Conservation (phyloP, 2,888 invertebrate species). For the Blera fallax region DNA sequence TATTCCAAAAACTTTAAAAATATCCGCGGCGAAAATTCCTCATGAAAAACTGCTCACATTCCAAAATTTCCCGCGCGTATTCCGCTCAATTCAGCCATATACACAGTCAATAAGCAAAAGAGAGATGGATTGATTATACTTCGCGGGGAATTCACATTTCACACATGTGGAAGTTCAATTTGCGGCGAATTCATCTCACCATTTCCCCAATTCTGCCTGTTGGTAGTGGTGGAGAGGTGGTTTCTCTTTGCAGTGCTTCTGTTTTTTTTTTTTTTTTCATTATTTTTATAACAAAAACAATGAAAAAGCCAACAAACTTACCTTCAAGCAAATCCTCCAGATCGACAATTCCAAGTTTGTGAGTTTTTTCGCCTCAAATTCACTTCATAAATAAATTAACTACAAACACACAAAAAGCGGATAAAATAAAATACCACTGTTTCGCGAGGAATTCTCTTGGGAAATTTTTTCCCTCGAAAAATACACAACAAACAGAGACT, state of each 20-base stretch:
- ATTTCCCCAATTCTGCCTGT: slow-evolving; percentile 20
- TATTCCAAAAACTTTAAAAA: slow-evolving; percentile 66
- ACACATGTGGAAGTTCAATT: slow-evolving; percentile 4
- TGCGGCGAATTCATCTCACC: slow-evolving; percentile 52
- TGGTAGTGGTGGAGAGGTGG: neutral
- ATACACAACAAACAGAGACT: slow-evolving; percentile 44
- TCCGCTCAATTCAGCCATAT: slow-evolving; percentile 50
- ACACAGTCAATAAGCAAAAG: neutral
- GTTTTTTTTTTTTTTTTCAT: slow-evolving; percentile 5
- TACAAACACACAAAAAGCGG: slow-evolving; percentile 35
- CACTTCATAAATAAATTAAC: slow-evolving; percentile 68
- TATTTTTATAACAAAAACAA: neutral
- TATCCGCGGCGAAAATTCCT: slow-evolving; percentile 66
- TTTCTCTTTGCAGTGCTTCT: neutral
- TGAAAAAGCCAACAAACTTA: slow-evolving; percentile 25
- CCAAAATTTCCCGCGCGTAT: slow-evolving; percentile 51
- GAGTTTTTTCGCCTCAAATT: slow-evolving; percentile 28
- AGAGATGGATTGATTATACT: slow-evolving; percentile 7
- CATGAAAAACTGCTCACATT: slow-evolving; percentile 60
- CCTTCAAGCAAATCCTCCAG: slow-evolving; percentile 58
- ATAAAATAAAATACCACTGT: slow-evolving; percentile 54
- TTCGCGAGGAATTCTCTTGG: slow-evolving; percentile 62
- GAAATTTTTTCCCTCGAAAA: slow-evolving; percentile 64
- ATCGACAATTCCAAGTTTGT: slow-evolving; percentile 16
- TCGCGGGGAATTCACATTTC: slow-evolving; percentile 12